A percentile compares a stretch with the other conserved stretches of the same genome.
These are phyloP conservation scores for Drosophila sproati DNA, from an alignment of 1,140 invertebrate species.

Conservation along the genomic window DNA sequence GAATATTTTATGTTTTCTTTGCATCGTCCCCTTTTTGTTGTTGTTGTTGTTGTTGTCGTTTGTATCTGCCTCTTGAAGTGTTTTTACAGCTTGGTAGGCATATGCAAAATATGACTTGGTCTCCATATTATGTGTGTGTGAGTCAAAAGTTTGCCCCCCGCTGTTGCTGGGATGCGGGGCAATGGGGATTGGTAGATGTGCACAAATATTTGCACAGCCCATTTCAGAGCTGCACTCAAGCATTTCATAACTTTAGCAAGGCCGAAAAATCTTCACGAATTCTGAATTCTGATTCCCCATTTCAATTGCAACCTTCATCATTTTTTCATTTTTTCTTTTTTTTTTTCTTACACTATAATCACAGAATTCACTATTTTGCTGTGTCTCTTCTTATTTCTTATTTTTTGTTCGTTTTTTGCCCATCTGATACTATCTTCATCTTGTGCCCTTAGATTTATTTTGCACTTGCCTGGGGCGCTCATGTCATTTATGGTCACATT, in stretches of 20 bases:
- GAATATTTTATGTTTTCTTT: slow-evolving; percentile 46
- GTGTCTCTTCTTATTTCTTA: slow-evolving; percentile 9
- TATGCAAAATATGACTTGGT: slow-evolving; percentile 51
- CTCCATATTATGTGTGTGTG: slow-evolving; percentile 23
- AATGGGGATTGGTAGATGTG: slow-evolving; percentile 26
- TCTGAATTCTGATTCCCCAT: slow-evolving; percentile 15
- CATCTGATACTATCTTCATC: slow-evolving; percentile 50
- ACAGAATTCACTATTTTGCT: slow-evolving; percentile 23
- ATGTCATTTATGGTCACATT: slow-evolving; percentile 79
- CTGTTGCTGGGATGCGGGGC: slow-evolving; percentile 23
- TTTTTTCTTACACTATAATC: neutral
- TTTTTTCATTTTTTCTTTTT: slow-evolving; percentile 22
- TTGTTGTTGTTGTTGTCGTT: neutral
- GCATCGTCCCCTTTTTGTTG: neutral
- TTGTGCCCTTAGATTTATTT: slow-evolving; percentile 65
- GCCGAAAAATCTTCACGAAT: neutral
- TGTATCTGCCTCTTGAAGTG: slow-evolving; percentile 31
- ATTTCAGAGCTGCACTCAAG: slow-evolving; percentile 47
- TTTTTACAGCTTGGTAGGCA: slow-evolving; percentile 27
- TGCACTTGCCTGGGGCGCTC: slow-evolving; percentile 29
- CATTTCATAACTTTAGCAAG: slow-evolving; percentile 62
- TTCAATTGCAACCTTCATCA: slow-evolving; percentile 49
- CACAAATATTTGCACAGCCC: slow-evolving; percentile 66
- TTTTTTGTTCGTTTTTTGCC: slow-evolving; percentile 1
- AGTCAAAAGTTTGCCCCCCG: neutral